Evolutionary conservation across 2,888 invertebrate species (phyloP), one percentile per base, ranked within the genome.

Genomic region (Cosmopolites sordidus): DNA sequence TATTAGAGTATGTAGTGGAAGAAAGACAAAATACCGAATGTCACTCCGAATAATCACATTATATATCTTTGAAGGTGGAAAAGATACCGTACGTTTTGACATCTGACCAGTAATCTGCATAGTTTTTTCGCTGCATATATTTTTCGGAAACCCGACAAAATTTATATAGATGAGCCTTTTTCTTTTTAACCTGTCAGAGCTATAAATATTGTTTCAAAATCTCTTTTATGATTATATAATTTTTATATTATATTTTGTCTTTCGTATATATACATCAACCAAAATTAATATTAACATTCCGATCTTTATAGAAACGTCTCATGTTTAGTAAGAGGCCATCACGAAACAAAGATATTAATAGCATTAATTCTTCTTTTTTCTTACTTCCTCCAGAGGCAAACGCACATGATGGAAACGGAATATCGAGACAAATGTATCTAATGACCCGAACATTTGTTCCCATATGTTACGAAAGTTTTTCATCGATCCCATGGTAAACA

Each of bases 351-450:
- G 33, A 33, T 33, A 33, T 33, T 12, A 12, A 33, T 33, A 33
- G 5, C 33, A 12, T n/a, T 33, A 9, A 5, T 33, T 33, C 33
- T 33, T 33, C 6, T 27, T 33, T 33, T 33, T 33, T n/a, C 33
- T 5, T 9, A 33, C 33, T 9, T 33, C 33, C 33, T 33, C 12
- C n/a, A 11, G 4, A 5, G 11, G 33, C 33, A n/a, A 12, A n/a
- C 33, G 3, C 8, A n/a, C 12, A 33, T n/a, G 33, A 33, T 33
- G 33, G 33, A 33, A 33, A 33, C 12, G 33, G n/a, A 33, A 33
- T 33, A 33, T 33, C 5, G 33, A 33, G n/a, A 33, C 33, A 33
- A 33, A 33, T 33, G 33, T 33, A 12, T 33, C 33, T 33, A 33
- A 33, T 33, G 33, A 33, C 33, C 11, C 33, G 33, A 33, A 33